Base-by-base conservation (phyloP, 2,797 vertebrate species). In the Meriones psammophilus region DNA sequence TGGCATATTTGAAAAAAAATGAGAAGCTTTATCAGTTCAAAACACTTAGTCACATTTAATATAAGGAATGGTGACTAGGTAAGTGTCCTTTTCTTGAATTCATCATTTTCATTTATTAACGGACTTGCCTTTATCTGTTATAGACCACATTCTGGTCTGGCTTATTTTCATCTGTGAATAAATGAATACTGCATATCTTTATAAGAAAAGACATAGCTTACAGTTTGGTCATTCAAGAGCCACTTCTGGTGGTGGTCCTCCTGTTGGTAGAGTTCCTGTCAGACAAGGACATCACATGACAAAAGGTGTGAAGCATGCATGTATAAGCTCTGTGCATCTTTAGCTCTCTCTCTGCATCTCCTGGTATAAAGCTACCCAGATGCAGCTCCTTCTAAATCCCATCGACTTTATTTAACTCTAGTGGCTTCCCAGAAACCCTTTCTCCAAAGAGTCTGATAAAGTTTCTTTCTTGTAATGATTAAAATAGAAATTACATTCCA, bases 21-120 rank as follows among this genome's bases (percentile, higher is more conserved):
- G 7, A 92, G 76, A 91, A 92, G 33, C 17, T 78, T 60, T 26
- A 20, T 91, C 92, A 84, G 18, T 50, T 50, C 50, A 50, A 91
- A 89, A 92, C 26, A 33, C 1, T 73, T 91, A 50, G 39, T 94
- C 90, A 7, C 78, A 89, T 4, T 64, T 85, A 71, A 83, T 73
- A 78, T 26, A 90, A 89, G 83, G 60, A 68, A 50, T 39, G 18
- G 7, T 54, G 77, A 22, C 64, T 2, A 86, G 56, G 39, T 88
- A 78, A 92, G 15, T 60, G 50, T 79, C 5, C 33, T 78, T 85
- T 83, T 87, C 76, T 54, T 94, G 69, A 94, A 62, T 81, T 95
- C 5, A 36, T 93, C 9, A 28, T 66, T 96, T 92, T 78, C 30
- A 79, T 81, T 95, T 93, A 68, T 84, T 33, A 69, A 93, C 94